Evolutionary conservation across 2,888 invertebrate species (phyloP).

Genomic region (Drepana falcataria): DNA sequence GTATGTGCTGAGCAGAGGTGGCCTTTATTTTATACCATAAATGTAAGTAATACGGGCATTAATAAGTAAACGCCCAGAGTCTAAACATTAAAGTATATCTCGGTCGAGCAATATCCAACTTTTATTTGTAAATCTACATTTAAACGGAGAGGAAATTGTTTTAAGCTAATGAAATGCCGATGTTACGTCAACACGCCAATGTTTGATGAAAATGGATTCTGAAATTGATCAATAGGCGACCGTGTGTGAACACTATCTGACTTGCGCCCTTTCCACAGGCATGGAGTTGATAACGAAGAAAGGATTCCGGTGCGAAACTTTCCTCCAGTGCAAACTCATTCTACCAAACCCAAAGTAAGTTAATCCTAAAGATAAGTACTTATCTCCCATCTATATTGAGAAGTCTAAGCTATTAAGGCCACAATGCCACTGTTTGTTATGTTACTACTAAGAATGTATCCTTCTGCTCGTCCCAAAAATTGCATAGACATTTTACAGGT

Average conservation of each 20-base stretch:
- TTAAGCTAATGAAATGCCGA: conserved; percentile 13
- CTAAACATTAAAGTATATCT: too few species aligned
- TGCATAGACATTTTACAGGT: conserved; percentile 31
- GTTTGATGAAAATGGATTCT: conserved; percentile 21
- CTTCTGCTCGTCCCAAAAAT: conserved; percentile 26
- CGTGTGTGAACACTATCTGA: conserved; percentile 9
- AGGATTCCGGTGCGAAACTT: conserved; percentile 26
- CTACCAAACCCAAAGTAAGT: conserved; percentile 41
- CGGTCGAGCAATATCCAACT: too few species aligned
- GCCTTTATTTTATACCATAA: conserved; percentile 29
- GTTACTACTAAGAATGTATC: conserved; percentile 11
- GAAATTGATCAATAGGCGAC: not conserved
- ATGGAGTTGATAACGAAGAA: conserved; percentile 22
- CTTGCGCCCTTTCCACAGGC: conserved; percentile 32
- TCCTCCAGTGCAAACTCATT: conserved; percentile 36
- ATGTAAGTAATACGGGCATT: conserved; percentile 19
- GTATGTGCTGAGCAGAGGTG: conserved; percentile 42
- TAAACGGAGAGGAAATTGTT: not conserved
- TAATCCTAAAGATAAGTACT: conserved; percentile 16
- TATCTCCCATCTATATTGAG: conserved; percentile 18
- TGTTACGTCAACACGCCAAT: conserved; percentile 14
- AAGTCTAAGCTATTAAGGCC: conserved; percentile 19
- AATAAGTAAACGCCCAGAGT: conserved; percentile 14
- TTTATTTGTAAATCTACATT: too few species aligned
- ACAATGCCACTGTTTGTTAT: conserved; percentile 25